Evolutionary conservation across 2,797 vertebrate genomes (phyloP), one percentile per base, ranked within the genome.

Genomic region (Corythornis leucogaster): DNA sequence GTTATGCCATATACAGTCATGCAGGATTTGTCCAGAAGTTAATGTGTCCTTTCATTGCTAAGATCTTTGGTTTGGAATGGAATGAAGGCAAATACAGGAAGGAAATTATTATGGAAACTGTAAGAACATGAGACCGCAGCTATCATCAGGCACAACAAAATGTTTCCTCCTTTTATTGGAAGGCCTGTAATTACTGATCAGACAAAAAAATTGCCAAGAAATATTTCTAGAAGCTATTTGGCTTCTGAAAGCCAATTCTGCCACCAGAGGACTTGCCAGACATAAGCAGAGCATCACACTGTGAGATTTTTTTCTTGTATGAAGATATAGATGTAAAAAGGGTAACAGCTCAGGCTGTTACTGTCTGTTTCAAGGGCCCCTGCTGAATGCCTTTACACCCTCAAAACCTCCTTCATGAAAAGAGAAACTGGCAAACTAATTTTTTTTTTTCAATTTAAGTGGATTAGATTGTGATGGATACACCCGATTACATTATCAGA

Each of bases 121-220:
- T 25, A 71, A 68, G 67, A 83, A 92, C 83, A 58, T 80, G 69
- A 78, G 90, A 80, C 26, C 57, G 70, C 58, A 33, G 74, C 46
- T 89, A 66, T 79, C 82, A 55, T 73, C 43, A 94, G 58, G 33
- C 40, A 28, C 61, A 89, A 63, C 68, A 80, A 71, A 92, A 75
- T 3, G 22, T 66, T 84, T 91, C 74, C 70, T 84, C 51, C 18
- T n/a, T 38, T 76, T 90, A 62, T 79, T 28, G 1, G 67, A 77
- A 87, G 30, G 57, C 57, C 25, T 79, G 55, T 54, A 81, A 86
- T 92, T 80, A 75, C 55, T 31, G 57, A 89, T 58, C 31, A 26
- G 46, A 71, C 24, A 80, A 80, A 78, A 78, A 78, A 92, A 85
- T 24, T 51, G 77, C 46, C 45, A 80, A 54, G 55, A 84, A 93